Conservation (phyloP, 2,113 vertebrate genomes). For the Pseudorasbora parva region DNA sequence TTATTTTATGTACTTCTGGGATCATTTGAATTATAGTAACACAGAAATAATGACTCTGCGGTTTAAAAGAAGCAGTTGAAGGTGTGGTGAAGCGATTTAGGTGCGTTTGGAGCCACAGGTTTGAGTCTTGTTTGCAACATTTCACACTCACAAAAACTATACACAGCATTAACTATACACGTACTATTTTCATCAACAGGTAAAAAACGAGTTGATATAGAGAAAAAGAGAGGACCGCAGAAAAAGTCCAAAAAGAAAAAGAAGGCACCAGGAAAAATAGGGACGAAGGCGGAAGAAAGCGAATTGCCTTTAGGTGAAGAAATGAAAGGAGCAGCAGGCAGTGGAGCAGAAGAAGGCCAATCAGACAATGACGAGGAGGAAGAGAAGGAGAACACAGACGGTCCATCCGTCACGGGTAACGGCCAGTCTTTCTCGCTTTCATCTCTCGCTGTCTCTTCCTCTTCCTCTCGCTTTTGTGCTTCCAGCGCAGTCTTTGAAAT, state of each 20-base stretch:
- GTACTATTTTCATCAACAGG: conserved; percentile 27
- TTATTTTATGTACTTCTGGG: too few species aligned
- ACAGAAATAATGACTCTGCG: too few species aligned
- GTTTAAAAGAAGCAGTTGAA: too few species aligned
- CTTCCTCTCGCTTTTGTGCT: neutral
- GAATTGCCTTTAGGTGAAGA: conserved; percentile 69
- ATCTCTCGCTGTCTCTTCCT: conserved; percentile 20
- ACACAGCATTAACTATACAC: too few species aligned
- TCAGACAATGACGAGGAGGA: conserved; percentile 78
- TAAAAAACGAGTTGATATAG: conserved; percentile 73
- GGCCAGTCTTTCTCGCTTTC: neutral
- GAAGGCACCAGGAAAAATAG: conserved; percentile 61
- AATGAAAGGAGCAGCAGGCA: conserved; percentile 47
- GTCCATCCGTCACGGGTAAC: conserved; percentile 35
- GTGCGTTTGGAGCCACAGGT: neutral
- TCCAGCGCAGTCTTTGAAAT: conserved; percentile 3
- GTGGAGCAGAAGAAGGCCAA: conserved; percentile 67
- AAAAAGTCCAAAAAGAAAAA: conserved; percentile 88
- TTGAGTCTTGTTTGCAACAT: neutral
- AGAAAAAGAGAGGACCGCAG: conserved; percentile 80
- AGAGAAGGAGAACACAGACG: conserved; percentile 12
- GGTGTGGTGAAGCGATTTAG: neutral
- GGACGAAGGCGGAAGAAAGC: conserved; percentile 61
- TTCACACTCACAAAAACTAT: too few species aligned
- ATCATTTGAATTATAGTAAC: too few species aligned